Conservation (phyloP, 2,888 invertebrate genomes). For the Cephus sareptanus region DNA sequence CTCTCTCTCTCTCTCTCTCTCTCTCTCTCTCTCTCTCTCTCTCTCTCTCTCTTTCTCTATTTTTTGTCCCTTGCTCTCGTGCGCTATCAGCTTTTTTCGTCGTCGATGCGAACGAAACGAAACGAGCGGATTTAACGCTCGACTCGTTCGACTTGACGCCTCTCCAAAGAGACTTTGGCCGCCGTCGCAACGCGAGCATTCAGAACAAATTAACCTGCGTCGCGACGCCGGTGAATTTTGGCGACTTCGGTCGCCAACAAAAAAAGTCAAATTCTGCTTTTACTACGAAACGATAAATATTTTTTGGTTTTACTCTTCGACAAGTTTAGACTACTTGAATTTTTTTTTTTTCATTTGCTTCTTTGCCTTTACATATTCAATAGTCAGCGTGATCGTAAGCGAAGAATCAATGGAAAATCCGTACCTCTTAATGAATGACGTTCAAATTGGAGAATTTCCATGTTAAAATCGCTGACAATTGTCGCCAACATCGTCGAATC, state of each 20-base stretch:
- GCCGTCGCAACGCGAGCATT: neutral
- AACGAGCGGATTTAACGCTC: constrained; percentile 13
- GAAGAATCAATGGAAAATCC: neutral
- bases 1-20: neutral
- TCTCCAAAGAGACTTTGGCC: constrained; percentile 11
- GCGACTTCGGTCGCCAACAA: neutral
- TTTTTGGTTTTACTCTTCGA: neutral
- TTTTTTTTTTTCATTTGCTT: neutral
- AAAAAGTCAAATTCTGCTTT: neutral
- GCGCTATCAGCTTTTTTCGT: neutral
- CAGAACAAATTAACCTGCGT: neutral
- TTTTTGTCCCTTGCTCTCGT: neutral
- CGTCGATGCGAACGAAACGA: neutral
- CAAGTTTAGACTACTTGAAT: neutral
- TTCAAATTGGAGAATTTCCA: neutral
- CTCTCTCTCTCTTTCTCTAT: neutral
- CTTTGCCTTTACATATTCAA: neutral
- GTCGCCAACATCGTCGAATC: neutral
- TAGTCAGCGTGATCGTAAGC: neutral
- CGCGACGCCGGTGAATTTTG: neutral
- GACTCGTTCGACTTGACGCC: constrained; percentile 16
- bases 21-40: neutral
- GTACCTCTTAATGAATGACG: neutral
- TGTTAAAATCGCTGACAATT: neutral
- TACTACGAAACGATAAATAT: neutral